phyloP scores from a whole-genome alignment of 1,140 invertebrate genomes.

The Drosophila nasuta region DNA sequence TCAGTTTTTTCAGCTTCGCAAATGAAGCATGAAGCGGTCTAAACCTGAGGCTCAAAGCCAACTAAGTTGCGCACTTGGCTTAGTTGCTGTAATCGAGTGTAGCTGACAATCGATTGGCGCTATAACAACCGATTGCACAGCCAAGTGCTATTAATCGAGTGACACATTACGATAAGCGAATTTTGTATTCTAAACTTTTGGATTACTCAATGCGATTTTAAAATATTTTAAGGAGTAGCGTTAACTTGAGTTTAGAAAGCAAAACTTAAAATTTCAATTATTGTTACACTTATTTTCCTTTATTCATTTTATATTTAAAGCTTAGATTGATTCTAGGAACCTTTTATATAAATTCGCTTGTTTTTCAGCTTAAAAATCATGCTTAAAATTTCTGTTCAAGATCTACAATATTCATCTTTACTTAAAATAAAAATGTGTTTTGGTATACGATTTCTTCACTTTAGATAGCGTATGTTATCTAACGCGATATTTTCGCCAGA shows the following conservation, averaged over 20 bases:
- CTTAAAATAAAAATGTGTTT: no score
- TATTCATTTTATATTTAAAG: neutral
- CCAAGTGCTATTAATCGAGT: constrained; percentile 22
- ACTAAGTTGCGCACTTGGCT: constrained; percentile 13
- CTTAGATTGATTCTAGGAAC: no score
- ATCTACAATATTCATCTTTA: no score
- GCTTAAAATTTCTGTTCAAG: no score
- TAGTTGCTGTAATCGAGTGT: constrained; percentile 37
- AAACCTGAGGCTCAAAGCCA: constrained; percentile 3
- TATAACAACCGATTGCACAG: constrained; percentile 28
- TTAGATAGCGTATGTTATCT: no score
- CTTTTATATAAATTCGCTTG: no score
- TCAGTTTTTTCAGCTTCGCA: neutral
- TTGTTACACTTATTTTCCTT: neutral
- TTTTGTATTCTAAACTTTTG: neutral
- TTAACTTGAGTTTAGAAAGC: neutral
- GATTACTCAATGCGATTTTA: neutral
- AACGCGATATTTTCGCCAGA: no score
- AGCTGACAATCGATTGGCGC: constrained; percentile 44
- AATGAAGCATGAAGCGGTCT: constrained; percentile 41
- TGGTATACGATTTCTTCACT: no score
- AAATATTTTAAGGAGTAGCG: neutral
- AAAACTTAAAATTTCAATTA: no score
- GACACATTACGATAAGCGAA: neutral
- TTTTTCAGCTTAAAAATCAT: no score